A percentile compares a stretch with the other conserved stretches of the same genome.
These are phyloP conservation scores for Oxygymnocypris stewartii DNA, from an alignment of 2,113 vertebrate genomes.

Conservation along the genomic window DNA sequence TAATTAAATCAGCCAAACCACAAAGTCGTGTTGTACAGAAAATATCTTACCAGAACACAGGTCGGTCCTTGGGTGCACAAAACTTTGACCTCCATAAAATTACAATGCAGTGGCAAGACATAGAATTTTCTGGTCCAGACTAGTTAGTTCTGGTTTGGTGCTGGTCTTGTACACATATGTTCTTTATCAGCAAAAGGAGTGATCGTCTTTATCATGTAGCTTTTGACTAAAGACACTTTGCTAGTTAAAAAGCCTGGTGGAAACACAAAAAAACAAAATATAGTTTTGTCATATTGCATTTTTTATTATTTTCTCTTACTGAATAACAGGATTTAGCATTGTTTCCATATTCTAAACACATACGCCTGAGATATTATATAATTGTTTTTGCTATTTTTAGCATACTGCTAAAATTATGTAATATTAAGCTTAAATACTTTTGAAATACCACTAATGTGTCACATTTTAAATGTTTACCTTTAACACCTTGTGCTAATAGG, in stretches of 20 bases:
- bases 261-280: not conserved
- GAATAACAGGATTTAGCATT: not conserved
- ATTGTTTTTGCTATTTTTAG: not conserved
- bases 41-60: not conserved
- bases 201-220: not conserved
- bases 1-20: too few species aligned
- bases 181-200: not conserved
- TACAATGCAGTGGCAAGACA: not conserved
- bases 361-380: not conserved
- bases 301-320: not conserved
- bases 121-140: not conserved
- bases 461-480: not conserved
- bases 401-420: not conserved
- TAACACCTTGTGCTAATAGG: too few species aligned
- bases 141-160: not conserved
- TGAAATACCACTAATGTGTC: too few species aligned
- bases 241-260: not conserved
- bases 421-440: too few species aligned
- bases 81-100: not conserved
- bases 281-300: not conserved
- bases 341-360: not conserved
- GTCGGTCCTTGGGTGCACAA: not conserved
- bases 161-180: not conserved
- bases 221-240: not conserved
- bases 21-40: conserved; percentile 31